Base-by-base conservation (phyloP, 2,888 invertebrate genomes). In the Parapristionchus giblindavisi region DNA sequence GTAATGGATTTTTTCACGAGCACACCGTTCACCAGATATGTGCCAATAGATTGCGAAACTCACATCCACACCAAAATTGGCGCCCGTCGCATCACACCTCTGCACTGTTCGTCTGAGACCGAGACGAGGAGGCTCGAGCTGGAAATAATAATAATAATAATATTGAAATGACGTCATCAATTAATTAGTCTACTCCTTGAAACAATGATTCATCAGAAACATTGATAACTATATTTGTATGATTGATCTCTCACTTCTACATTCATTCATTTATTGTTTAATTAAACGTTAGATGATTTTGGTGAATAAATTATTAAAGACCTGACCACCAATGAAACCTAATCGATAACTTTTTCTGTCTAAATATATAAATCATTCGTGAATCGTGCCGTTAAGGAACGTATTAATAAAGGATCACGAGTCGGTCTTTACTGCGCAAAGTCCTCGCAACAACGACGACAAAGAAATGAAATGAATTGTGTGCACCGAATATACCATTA, bases 41-140 rank as follows among this genome's bases (percentile, higher is more conserved):
- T 11, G 24, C 24, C 14, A n/a, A 56, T 21, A 56, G 14, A 56
- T 56, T 17, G 24, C 14, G 17, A 56, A 24, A 24, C 56, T 58
- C 3, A 86, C 78, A 54, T 85, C 84, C 11, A 74, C 78, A n/a
- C 87, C 87, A 76, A 87, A 87, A 52, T 80, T 82, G 32, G 84
- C 87, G n/a, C 85, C 87, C 6, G 84, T 85, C 2, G 87, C 87
- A 8, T 80, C 81, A 65, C 87, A 87, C 65, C 81, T 76, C 38
- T 78, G 76, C 27, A 85, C 79, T 27, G 58, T 58, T 21, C 58
- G 8, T 21, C 71, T 24, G 21, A 56, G 24, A 24, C 71, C 58
- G 29, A 58, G 40, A 21, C 43, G 38, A 1, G 51, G 40, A 11
- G 71, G 71, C 27, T 71, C 71, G 38, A 71, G 43, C 71, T 71